Evolutionary conservation across 2,797 vertebrate genomes (phyloP).

Genomic region (Esox lucius): DNA sequence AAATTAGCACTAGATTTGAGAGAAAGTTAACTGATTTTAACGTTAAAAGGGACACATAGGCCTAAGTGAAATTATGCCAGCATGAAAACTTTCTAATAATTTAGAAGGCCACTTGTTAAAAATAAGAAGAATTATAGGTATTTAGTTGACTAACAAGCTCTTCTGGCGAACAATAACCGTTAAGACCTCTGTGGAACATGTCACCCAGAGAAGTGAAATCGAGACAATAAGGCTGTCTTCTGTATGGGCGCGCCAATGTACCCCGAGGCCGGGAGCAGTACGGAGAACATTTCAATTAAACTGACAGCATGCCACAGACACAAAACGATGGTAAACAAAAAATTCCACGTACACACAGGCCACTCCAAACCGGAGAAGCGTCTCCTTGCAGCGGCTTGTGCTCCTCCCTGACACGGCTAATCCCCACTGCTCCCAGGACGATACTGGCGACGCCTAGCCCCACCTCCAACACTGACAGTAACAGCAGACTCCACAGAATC

Average conservation of each 20-base stretch:
- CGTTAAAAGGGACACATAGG: not conserved
- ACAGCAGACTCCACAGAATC: conserved; percentile 95
- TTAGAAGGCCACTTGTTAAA: not conserved
- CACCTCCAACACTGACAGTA: conserved; percentile 96
- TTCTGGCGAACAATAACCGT: not conserved
- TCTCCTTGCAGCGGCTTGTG: conserved; percentile 92
- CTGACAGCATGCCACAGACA: conserved; percentile 37
- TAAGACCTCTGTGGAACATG: not conserved
- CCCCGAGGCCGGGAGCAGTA: too few species aligned
- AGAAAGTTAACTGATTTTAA: not conserved
- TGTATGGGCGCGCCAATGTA: not conserved
- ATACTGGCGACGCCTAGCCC: conserved; percentile 97
- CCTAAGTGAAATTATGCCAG: not conserved
- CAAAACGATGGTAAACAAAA: not conserved
- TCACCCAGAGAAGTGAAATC: not conserved
- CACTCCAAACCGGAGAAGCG: conserved; percentile 98
- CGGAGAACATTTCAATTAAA: not conserved
- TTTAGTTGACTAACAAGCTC: not conserved
- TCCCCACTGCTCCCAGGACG: conserved; percentile 92
- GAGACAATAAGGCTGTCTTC: not conserved
- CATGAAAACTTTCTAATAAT: not conserved
- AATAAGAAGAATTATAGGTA: not conserved
- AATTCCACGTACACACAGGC: conserved; percentile 91
- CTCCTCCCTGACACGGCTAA: conserved; percentile 83
- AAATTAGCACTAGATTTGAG: not conserved